Evolutionary conservation across 2,888 invertebrate genomes (phyloP).

Genomic region (Leucozona laternaria): DNA sequence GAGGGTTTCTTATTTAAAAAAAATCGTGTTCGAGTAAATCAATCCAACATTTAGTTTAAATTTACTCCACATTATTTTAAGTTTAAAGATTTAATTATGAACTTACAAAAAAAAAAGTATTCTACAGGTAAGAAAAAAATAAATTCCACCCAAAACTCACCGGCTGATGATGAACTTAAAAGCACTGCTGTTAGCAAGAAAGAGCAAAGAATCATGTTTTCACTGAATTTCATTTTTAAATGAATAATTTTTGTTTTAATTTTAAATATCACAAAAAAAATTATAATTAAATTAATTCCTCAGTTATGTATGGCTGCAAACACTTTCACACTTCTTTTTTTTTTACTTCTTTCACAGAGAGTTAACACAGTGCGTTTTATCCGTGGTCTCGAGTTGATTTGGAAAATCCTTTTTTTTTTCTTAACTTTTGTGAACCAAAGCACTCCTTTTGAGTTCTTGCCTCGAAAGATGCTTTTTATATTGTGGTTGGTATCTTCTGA

Average conservation of each 20-base stretch:
- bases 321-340: not conserved
- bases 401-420: slow-evolving; percentile 45
- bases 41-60: no score
- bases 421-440: not conserved
- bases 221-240: slow-evolving; percentile 79
- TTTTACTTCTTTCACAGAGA: slow-evolving; percentile 22
- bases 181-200: slow-evolving; percentile 76
- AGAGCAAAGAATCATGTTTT: slow-evolving; percentile 78
- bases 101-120: no score
- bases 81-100: not conserved
- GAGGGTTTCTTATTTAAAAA: no score
- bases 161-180: slow-evolving; percentile 79
- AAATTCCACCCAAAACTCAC: slow-evolving; percentile 77
- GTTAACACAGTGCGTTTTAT: slow-evolving; percentile 22
- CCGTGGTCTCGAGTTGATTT: slow-evolving; percentile 14
- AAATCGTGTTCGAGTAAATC: not conserved
- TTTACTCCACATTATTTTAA: not conserved
- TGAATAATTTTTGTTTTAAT: slow-evolving; percentile 12
- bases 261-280: slow-evolving; percentile 39
- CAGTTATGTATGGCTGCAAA: not conserved
- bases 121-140: no score
- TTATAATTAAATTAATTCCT: not conserved
- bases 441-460: slow-evolving; percentile 52
- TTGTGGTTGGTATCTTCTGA: slow-evolving; percentile 79
- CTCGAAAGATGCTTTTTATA: slow-evolving; percentile 68